A percentile compares a stretch with the other conserved stretches of the same genome.
phyloP scores from a whole-genome alignment of 2,888 invertebrate species.

The Prionchulus punctatus region DNA sequence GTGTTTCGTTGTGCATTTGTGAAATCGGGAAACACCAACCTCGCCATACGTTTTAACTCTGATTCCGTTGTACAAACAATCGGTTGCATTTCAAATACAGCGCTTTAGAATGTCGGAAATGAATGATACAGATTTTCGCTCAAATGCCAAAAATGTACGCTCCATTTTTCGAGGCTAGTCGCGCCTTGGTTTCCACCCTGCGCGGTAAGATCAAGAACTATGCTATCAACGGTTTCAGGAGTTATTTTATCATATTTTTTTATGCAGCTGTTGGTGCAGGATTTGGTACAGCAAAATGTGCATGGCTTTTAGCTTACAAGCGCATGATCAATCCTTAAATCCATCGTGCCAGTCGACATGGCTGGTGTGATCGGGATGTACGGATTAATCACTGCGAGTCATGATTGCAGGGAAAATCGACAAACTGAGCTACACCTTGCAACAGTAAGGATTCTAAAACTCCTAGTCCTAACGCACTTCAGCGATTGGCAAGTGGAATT shows the following conservation, averaged over 20 bases:
- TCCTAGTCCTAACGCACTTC: too few species aligned
- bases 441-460: not conserved
- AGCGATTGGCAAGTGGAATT: too few species aligned
- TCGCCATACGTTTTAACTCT: too few species aligned
- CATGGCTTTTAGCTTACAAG: not conserved
- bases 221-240: too few species aligned
- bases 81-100: too few species aligned
- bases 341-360: not conserved
- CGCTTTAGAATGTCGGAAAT: too few species aligned
- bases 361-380: constrained; percentile 1
- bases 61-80: too few species aligned
- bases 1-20: too few species aligned
- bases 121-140: too few species aligned
- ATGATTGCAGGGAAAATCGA: not conserved
- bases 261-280: not conserved
- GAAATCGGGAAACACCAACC: too few species aligned
- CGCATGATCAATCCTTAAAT: not conserved
- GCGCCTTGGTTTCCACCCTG: not conserved
- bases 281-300: not conserved
- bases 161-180: not conserved
- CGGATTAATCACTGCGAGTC: not conserved
- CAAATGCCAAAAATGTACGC: not conserved
- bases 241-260: too few species aligned
- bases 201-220: not conserved
- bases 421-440: not conserved